phyloP scores from a whole-genome alignment of 2,888 invertebrate species.

The Cataglyphis cursor region DNA sequence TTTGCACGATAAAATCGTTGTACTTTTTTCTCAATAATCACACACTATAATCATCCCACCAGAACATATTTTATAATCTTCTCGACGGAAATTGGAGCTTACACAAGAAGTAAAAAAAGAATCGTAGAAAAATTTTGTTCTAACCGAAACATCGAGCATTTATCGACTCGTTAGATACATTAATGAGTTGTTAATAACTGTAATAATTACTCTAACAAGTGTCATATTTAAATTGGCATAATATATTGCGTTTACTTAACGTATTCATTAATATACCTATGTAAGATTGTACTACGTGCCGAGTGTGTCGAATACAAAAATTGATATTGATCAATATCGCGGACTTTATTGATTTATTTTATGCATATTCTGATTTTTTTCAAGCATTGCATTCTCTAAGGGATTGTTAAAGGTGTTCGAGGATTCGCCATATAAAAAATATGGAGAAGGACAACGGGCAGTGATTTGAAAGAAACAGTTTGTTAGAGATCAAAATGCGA shows the following conservation, averaged over 20 bases:
- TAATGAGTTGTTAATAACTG: neutral
- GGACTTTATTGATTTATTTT: neutral
- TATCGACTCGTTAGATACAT: neutral
- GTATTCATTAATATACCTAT: neutral
- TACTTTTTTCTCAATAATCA: neutral
- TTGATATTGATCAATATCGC: neutral
- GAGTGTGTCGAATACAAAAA: neutral
- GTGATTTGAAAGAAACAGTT: neutral
- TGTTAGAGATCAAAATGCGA: neutral
- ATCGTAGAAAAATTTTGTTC: neutral
- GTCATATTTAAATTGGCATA: neutral
- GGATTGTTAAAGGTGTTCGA: neutral
- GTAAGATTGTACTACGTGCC: neutral
- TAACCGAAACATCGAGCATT: neutral
- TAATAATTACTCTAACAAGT: neutral
- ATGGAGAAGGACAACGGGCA: neutral
- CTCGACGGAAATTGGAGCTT: neutral
- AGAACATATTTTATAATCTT: neutral
- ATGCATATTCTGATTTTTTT: neutral
- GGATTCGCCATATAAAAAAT: neutral
- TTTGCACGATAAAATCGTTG: slow-evolving; percentile 5
- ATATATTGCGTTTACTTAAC: neutral
- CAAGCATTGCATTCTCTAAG: neutral
- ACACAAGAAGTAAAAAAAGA: neutral
- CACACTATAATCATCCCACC: neutral